Conservation (phyloP, 2,113 vertebrate genomes). For the Condylura cristata region DNA sequence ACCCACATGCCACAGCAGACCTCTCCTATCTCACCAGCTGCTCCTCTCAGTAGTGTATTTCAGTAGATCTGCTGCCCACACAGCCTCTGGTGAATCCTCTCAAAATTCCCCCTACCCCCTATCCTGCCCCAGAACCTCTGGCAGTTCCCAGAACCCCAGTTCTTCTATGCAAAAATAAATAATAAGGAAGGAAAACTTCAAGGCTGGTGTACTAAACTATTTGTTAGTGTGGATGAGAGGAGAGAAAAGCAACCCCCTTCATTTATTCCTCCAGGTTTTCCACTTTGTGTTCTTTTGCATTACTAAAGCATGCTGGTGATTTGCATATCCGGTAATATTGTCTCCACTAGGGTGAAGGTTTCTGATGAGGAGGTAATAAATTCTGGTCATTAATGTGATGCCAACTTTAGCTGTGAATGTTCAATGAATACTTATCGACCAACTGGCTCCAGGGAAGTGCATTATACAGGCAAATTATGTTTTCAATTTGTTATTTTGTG, state of each 20-base stretch:
- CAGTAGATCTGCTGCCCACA: too few relatives aligned
- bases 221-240: neutral
- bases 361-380: neutral
- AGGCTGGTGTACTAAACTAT: neutral
- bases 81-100: too few relatives aligned
- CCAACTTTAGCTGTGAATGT: neutral
- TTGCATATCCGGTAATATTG: neutral
- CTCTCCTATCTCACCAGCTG: neutral
- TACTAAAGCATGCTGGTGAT: neutral
- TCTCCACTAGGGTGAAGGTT: neutral
- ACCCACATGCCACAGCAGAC: neutral
- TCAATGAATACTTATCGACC: slow-evolving; percentile 9
- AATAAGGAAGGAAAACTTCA: neutral
- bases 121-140: too few relatives aligned
- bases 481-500: slow-evolving; percentile 56
- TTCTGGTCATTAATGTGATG: neutral
- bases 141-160: too few relatives aligned
- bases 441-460: neutral
- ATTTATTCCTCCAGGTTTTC: neutral
- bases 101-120: too few relatives aligned
- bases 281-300: neutral
- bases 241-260: neutral
- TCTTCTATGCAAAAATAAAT: too few relatives aligned
- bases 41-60: too few relatives aligned
- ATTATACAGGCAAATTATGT: neutral